Conservation (phyloP, 2,888 invertebrate genomes). For the Leptopilina drosophilae region DNA sequence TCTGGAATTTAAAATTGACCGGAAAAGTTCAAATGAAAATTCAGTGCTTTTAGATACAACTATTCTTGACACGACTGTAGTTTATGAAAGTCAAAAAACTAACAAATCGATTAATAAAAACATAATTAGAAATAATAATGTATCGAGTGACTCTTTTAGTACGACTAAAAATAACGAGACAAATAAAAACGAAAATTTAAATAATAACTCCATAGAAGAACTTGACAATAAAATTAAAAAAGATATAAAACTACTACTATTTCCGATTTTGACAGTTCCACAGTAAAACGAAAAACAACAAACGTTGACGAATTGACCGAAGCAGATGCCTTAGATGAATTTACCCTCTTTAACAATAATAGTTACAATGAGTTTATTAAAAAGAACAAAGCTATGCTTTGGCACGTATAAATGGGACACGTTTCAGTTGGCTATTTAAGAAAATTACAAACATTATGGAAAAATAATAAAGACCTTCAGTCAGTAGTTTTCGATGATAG, state of each 20-base stretch:
- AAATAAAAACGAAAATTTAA: neutral
- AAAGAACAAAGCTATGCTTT: constrained; percentile 13
- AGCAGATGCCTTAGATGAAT: neutral
- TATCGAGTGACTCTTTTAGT: neutral
- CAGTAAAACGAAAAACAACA: neutral
- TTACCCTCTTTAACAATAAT: neutral
- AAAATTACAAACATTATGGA: constrained; percentile 40
- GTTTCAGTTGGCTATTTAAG: constrained; percentile 46
- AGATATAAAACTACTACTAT: neutral
- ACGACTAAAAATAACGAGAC: neutral
- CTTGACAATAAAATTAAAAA: neutral
- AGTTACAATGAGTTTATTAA: too few relatives aligned
- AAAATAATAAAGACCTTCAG: neutral
- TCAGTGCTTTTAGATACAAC: neutral
- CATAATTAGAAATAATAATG: neutral
- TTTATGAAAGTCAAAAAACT: neutral
- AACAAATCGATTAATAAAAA: neutral
- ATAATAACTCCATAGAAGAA: neutral
- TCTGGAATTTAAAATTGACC: constrained; percentile 5
- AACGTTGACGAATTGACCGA: neutral
- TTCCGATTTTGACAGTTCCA: neutral
- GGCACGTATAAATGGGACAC: constrained; percentile 45
- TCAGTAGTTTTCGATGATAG: neutral
- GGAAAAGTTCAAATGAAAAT: neutral
- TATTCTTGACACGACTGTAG: neutral